These are phyloP conservation scores for Paramuricea clavata DNA, from an alignment of 92 coral and sea anemone species.

Conservation along the genomic window DNA sequence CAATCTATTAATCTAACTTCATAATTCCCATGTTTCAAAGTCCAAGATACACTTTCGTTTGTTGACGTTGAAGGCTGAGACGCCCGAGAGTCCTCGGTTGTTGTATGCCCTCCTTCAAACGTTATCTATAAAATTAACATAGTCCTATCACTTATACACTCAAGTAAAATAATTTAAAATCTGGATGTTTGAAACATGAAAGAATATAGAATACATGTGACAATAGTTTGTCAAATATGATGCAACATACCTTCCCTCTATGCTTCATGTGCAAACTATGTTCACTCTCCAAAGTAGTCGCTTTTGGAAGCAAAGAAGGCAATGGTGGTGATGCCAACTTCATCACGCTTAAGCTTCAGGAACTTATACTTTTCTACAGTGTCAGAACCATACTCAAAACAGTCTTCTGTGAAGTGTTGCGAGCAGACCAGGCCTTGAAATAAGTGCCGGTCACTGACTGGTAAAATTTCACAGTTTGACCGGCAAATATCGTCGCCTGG, in stretches of 20 bases:
- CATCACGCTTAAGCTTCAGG: background rate
- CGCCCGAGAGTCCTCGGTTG: background rate
- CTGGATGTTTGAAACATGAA: background rate
- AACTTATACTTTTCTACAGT: background rate
- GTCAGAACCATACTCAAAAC: slow-evolving; percentile 12
- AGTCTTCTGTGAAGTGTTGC: slow-evolving; percentile 23
- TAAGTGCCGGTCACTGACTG: too few species aligned
- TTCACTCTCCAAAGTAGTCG: background rate
- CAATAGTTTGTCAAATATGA: too few species aligned
- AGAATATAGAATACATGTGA: background rate
- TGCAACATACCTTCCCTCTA: background rate
- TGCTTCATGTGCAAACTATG: background rate
- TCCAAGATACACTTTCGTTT: background rate
- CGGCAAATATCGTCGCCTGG: too few species aligned
- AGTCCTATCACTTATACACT: background rate
- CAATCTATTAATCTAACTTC: too few species aligned
- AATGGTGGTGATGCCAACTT: background rate
- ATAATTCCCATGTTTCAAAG: background rate
- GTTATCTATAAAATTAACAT: background rate
- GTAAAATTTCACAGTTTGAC: too few species aligned
- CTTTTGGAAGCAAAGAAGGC: background rate
- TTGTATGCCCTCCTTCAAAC: background rate
- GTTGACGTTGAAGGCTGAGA: too few species aligned
- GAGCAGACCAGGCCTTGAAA: too few species aligned
- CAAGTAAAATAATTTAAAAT: background rate